Evolutionary conservation across 2,113 vertebrate species (phyloP), one percentile per base, ranked within the genome.

Genomic region (Lates calcarifer): DNA sequence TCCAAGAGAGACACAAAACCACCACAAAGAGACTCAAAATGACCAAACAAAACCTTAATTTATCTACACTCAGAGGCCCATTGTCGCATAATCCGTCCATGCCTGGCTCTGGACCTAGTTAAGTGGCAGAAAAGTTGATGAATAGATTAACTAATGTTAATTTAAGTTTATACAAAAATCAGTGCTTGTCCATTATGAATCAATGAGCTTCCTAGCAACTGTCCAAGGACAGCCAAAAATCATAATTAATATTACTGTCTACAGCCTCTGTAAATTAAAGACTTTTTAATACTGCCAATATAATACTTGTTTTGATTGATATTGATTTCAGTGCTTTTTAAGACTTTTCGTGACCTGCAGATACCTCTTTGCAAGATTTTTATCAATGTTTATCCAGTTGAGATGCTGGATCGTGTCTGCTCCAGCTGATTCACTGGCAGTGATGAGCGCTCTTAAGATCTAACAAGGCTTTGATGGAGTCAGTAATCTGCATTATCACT

Each of bases 401-500:
- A 56, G 14, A 57, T 24, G 20, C 73, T 41, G 2, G 8, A 41
- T 26, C 69, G 15, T 9, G 26, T 47, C 18, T 60, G 33, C 60
- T 39, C 12, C 35, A 11, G 45, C 7, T 41, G 69, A 31, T 20
- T 51, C 1, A 2, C 33, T 45, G 64, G 41, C 51, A 33, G 39
- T 29, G 41, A 28, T 17, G 49, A 39, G 17, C 26, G 33, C 39
- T 67, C n/a, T 72, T 17, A n/a, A 45, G 57, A 14, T 64, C 18
- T 61, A 26, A 55, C 55, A 1, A 29, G 18, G 45, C 79, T 43
- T 80, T 76, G 45, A 74, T 9, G 5, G 24, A 58, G 33, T 58
- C 71, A 11, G 18, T 68, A 33, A 67, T 72, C 35, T 41, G 6
- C 49, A 39, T 35, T 43, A 37, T 58, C 20, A 51, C 56, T 69